Evolutionary conservation across 2,113 vertebrate species (phyloP).

Genomic region (Emydocephalus ijimae): DNA sequence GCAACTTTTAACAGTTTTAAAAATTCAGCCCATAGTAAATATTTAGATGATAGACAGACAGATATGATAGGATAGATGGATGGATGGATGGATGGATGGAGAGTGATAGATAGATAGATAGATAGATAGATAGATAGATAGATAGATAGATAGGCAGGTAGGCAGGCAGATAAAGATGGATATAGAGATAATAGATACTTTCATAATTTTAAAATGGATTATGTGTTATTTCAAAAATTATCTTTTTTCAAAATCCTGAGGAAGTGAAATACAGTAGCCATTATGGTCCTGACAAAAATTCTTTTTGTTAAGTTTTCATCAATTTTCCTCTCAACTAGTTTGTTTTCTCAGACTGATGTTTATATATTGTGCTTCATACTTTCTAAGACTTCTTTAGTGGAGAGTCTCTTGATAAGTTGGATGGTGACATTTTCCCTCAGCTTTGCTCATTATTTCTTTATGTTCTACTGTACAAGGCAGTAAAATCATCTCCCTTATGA

Average conservation of each 20-base stretch:
- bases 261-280: not conserved
- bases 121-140: too few species aligned
- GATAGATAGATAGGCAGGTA: not conserved
- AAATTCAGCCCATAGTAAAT: not conserved
- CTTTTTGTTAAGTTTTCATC: not conserved
- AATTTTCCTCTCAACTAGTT: not conserved
- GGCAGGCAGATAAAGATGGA: too few species aligned
- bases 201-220: not conserved
- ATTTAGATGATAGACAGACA: not conserved
- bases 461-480: not conserved
- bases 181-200: too few species aligned
- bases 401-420: not conserved
- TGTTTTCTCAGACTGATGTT: not conserved
- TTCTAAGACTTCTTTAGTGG: not conserved
- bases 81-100: not conserved
- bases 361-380: not conserved
- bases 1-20: not conserved
- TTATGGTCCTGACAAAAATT: not conserved
- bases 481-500: not conserved
- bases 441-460: not conserved
- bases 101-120: too few species aligned
- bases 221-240: not conserved
- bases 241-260: too few species aligned
- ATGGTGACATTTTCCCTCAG: not conserved
- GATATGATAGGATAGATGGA: not conserved